Conservation (phyloP, 1,140 invertebrate species). For the Psix sp. region DNA sequence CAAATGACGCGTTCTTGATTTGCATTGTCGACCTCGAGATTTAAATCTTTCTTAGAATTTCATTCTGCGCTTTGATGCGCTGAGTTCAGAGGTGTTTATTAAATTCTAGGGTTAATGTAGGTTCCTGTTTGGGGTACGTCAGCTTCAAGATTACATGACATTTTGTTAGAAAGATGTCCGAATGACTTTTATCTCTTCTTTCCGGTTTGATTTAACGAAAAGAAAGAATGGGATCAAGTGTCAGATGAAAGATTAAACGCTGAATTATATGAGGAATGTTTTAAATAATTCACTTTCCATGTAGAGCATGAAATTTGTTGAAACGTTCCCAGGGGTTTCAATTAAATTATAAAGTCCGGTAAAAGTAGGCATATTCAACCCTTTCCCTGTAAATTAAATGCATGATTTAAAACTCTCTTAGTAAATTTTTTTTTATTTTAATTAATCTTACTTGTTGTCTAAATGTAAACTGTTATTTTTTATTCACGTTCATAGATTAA, state of each 20-base stretch:
- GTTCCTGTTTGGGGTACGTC: background rate
- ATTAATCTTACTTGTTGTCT: too few relatives aligned
- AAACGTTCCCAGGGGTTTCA: too few relatives aligned
- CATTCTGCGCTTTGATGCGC: slow-evolving; percentile 2
- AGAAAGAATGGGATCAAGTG: slow-evolving; percentile 12
- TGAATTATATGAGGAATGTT: too few relatives aligned
- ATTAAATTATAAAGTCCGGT: too few relatives aligned
- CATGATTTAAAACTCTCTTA: too few relatives aligned
- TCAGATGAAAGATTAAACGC: slow-evolving; percentile 14
- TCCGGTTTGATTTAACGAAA: slow-evolving; percentile 16
- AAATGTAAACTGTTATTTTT: too few relatives aligned
- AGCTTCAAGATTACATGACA: slow-evolving; percentile 7
- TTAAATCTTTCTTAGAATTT: slow-evolving; percentile 43
- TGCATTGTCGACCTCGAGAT: slow-evolving; percentile 36
- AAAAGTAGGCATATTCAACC: too few relatives aligned
- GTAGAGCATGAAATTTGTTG: too few relatives aligned
- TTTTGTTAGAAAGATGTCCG: slow-evolving; percentile 2
- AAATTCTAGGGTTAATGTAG: slow-evolving; percentile 15
- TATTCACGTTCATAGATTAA: too few relatives aligned
- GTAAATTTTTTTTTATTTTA: too few relatives aligned
- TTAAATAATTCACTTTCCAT: too few relatives aligned
- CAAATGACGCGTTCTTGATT: slow-evolving; percentile 32
- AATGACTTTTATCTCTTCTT: slow-evolving; percentile 24
- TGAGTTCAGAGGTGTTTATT: slow-evolving; percentile 30
- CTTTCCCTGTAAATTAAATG: too few relatives aligned